These are phyloP conservation scores for Zoanthus sociatus DNA, from an alignment of 92 coral and sea anemone species.

Conservation along the genomic window DNA sequence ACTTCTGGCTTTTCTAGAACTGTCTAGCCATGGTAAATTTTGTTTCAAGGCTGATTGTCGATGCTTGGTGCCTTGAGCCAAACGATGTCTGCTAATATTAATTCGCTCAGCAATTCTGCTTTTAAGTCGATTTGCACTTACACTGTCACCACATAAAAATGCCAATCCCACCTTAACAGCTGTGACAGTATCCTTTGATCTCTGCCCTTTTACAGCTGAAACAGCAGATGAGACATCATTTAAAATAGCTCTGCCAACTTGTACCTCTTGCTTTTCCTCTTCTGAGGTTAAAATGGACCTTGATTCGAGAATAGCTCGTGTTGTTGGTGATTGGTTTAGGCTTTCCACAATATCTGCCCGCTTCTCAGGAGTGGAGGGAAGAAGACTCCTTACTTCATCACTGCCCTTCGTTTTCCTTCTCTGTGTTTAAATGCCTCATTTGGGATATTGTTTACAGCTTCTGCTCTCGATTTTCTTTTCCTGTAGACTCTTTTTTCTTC, in stretches of 20 bases:
- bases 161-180: constrained; percentile 50
- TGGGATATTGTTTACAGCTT: background rate
- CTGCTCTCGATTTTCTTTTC: background rate
- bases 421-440: background rate
- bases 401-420: constrained; percentile 25
- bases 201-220: constrained; percentile 25
- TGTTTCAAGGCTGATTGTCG: no score
- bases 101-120: background rate
- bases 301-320: background rate
- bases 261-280: constrained; percentile 31
- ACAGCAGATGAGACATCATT: constrained; percentile 51
- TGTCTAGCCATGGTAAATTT: no score
- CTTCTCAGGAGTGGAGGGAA: constrained; percentile 45
- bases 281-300: constrained; percentile 21
- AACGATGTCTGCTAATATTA: no score
- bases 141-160: constrained; percentile 37
- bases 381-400: constrained; percentile 17
- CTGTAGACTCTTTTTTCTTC: background rate
- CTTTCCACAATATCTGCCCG: constrained; percentile 26
- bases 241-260: constrained; percentile 18
- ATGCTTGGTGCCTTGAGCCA: no score
- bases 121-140: constrained; percentile 32
- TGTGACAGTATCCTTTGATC: constrained; percentile 53
- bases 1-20: no score
- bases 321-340: constrained; percentile 26